These are phyloP conservation scores for Achlya flavicornis DNA, from an alignment of 2,888 invertebrate genomes.

Conservation along the genomic window DNA sequence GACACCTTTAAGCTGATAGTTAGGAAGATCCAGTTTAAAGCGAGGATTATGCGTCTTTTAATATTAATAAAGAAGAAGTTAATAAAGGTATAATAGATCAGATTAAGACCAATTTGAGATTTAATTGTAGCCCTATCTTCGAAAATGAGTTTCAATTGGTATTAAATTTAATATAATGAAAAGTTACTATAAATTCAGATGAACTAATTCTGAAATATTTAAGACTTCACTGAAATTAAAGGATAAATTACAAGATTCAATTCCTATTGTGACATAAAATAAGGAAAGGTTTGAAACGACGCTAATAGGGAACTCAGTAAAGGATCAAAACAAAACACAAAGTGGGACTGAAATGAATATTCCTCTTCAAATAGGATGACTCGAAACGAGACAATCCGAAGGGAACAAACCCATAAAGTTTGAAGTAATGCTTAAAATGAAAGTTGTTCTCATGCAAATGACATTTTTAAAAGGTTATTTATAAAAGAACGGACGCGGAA, in stretches of 20 bases:
- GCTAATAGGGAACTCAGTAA: not conserved
- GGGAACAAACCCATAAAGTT: constrained; percentile 8
- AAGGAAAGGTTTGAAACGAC: not conserved
- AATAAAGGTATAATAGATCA: too few species aligned
- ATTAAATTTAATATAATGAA: too few species aligned
- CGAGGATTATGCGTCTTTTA: too few species aligned
- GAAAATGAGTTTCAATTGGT: too few species aligned
- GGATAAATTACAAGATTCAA: not conserved
- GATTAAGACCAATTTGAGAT: too few species aligned
- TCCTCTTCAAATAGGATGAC: not conserved
- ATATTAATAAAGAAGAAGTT: too few species aligned
- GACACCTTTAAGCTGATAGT: not conserved
- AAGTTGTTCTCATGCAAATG: constrained; percentile 5
- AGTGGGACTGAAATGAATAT: not conserved
- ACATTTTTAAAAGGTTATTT: constrained; percentile 2
- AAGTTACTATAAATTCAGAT: too few species aligned
- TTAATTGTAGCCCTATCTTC: too few species aligned
- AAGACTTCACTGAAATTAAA: not conserved
- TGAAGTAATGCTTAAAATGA: not conserved
- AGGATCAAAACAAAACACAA: constrained; percentile 10
- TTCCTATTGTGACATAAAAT: not conserved
- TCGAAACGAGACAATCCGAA: not conserved
- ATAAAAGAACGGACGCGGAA: not conserved
- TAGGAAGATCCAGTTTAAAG: too few species aligned
- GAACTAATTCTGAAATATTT: not conserved